Evolutionary conservation across 2,888 invertebrate genomes (phyloP).

Genomic region (Cerceris ruficornis): DNA sequence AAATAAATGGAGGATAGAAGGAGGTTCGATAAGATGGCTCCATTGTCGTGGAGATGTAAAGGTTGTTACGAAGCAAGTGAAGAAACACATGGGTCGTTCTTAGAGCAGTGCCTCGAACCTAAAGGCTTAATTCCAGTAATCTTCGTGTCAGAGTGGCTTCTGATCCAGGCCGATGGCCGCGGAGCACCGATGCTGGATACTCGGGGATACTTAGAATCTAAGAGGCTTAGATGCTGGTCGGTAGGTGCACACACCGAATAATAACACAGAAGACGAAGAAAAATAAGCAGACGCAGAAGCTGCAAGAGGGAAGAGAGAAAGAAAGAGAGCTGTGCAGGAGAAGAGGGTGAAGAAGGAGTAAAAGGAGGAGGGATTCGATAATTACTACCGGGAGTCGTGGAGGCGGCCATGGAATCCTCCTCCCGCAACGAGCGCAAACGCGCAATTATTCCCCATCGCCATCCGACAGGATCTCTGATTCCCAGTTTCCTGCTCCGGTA

Average conservation of each 20-base stretch:
- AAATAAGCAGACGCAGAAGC: constrained; percentile 43
- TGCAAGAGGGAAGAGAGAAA: constrained; percentile 34
- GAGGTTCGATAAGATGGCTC: constrained; percentile 12
- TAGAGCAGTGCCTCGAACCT: constrained; percentile 49
- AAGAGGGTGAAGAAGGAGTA: constrained; percentile 23
- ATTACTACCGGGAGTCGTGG: constrained; percentile 82
- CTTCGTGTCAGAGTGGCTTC: constrained; percentile 78
- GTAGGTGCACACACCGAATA: constrained; percentile 74
- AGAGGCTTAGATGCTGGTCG: constrained; percentile 47
- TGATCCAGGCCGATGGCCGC: constrained; percentile 63
- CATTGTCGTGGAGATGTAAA: background rate
- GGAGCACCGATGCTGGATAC: constrained; percentile 48
- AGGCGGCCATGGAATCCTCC: constrained; percentile 78
- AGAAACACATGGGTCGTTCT: constrained; percentile 33
- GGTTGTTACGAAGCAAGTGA: background rate
- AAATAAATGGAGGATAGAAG: too few species aligned
- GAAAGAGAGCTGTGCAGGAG: constrained; percentile 30
- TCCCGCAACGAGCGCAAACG: constrained; percentile 80
- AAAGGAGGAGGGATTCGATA: constrained; percentile 74
- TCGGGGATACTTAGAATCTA: constrained; percentile 14
- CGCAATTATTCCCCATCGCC: constrained; percentile 79
- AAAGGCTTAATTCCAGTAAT: constrained; percentile 80
- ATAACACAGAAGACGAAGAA: constrained; percentile 71
- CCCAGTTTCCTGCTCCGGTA: constrained; percentile 68
- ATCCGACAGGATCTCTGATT: constrained; percentile 76